phyloP scores from a whole-genome alignment of 2,797 vertebrate genomes.

The Neosilurus hyrtlii region DNA sequence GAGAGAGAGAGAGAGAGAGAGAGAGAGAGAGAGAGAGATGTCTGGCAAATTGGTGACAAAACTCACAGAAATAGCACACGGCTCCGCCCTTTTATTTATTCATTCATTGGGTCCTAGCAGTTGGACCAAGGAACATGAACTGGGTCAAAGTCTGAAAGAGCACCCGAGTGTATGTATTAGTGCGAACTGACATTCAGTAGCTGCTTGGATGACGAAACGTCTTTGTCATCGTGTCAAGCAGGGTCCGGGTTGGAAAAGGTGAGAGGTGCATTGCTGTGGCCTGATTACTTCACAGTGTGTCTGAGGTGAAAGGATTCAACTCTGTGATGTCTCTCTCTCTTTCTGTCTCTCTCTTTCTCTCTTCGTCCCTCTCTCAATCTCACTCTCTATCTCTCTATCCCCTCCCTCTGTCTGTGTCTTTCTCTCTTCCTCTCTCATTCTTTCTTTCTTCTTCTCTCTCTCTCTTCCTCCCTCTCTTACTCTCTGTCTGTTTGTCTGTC shows the following conservation, averaged over 20 bases:
- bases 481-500: no score
- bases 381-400: no score
- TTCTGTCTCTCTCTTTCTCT: neutral
- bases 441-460: no score
- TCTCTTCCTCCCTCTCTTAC: no score
- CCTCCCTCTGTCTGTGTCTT: no score
- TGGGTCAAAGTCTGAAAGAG: constrained; percentile 39
- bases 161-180: neutral
- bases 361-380: no score
- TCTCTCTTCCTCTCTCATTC: no score
- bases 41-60: neutral
- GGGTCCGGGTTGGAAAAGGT: neutral
- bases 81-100: constrained; percentile 42
- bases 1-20: no score
- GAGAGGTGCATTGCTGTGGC: neutral
- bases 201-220: constrained; percentile 7
- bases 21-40: neutral
- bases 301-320: neutral
- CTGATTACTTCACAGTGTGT: constrained; percentile 17
- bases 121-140: constrained; percentile 33
- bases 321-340: neutral
- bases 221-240: neutral
- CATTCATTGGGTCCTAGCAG: constrained; percentile 32
- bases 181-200: neutral
- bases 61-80: neutral